Percentiles rank a stretch among this genome's conserved stretches.
Evolutionary conservation across 2,113 vertebrate species (phyloP).

Genomic region (Sciurus niger): DNA sequence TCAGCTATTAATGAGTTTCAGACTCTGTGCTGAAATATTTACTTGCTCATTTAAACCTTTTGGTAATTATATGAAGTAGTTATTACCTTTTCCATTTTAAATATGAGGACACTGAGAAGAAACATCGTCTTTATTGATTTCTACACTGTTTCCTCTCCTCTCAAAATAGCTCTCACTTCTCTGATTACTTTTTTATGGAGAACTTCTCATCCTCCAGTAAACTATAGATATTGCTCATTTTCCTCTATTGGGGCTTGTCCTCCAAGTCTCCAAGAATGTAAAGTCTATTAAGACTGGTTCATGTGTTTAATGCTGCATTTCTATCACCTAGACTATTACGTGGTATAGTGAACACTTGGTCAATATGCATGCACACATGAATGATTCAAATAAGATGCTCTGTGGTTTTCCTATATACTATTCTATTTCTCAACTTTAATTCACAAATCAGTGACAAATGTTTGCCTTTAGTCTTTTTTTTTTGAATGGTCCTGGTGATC

Average conservation of each 20-base stretch:
- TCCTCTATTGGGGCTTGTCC: not conserved
- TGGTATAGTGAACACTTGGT: not conserved
- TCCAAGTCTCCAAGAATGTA: not conserved
- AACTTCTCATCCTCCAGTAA: not conserved
- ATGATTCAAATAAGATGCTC: not conserved
- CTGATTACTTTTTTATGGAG: not conserved
- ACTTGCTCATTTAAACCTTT: not conserved
- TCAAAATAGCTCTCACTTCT: not conserved
- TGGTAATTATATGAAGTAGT: not conserved
- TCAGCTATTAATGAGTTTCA: not conserved
- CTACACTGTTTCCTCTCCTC: not conserved
- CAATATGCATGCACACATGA: not conserved
- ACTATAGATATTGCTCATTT: not conserved
- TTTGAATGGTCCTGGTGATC: too few relatives aligned
- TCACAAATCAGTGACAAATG: not conserved
- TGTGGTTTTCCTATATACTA: not conserved
- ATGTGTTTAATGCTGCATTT: not conserved
- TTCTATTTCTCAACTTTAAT: not conserved
- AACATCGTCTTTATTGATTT: not conserved
- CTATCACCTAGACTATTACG: not conserved
- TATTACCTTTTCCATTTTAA: not conserved
- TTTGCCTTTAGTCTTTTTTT: not conserved
- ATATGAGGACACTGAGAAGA: not conserved
- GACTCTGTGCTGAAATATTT: not conserved
- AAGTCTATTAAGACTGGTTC: not conserved